Conservation (phyloP, 2,113 vertebrate genomes). For the Guaruba guarouba region DNA sequence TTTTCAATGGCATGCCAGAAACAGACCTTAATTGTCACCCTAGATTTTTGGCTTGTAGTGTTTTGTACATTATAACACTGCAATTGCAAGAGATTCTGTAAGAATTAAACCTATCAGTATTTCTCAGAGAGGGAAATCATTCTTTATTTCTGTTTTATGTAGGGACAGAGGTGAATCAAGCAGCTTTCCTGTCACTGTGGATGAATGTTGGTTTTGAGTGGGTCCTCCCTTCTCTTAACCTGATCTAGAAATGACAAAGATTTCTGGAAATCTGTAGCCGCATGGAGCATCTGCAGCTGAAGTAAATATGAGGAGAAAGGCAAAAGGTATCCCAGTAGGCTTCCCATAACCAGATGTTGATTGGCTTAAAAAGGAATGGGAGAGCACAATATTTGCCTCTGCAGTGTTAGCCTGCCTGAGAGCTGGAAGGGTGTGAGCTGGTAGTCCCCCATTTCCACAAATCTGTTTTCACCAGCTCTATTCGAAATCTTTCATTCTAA, state of each 20-base stretch:
- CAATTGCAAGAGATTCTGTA: background rate
- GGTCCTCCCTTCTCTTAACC: background rate
- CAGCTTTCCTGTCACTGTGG: background rate
- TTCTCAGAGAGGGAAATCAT: background rate
- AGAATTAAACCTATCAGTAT: background rate
- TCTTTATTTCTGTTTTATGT: background rate
- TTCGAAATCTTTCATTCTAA: slow-evolving; percentile 31
- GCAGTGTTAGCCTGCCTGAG: background rate
- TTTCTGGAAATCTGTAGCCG: background rate
- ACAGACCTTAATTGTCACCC: background rate
- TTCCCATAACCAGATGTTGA: background rate
- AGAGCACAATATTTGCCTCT: background rate
- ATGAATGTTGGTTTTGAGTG: background rate
- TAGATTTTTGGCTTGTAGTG: background rate
- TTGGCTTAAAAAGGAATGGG: background rate
- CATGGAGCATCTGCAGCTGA: background rate
- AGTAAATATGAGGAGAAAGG: background rate
- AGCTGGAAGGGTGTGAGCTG: background rate
- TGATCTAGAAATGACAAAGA: background rate
- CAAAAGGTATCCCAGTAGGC: background rate
- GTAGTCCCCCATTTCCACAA: background rate
- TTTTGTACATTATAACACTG: background rate
- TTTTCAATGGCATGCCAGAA: background rate
- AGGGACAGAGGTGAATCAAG: background rate
- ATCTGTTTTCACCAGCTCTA: background rate